Conservation (phyloP, 2,797 vertebrate species). For the Micropoecilia bifurca region DNA sequence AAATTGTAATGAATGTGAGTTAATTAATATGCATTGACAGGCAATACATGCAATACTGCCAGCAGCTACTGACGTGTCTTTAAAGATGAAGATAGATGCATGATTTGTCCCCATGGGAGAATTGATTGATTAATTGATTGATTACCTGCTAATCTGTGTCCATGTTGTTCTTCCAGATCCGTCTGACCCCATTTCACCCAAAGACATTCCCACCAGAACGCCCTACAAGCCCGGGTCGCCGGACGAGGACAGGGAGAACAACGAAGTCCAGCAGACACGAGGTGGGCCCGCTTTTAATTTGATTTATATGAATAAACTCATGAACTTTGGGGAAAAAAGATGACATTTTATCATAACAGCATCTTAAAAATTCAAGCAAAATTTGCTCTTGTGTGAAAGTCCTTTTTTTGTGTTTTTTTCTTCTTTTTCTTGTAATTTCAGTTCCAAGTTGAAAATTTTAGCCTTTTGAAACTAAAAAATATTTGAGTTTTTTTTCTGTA, state of each 20-base stretch:
- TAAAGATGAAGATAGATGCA: background rate
- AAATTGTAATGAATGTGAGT: background rate
- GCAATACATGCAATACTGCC: background rate
- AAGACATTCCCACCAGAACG: conserved; percentile 87
- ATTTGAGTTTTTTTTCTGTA: too few relatives aligned
- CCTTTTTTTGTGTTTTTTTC: too few relatives aligned
- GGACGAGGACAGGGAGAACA: conserved; percentile 82
- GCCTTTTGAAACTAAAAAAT: too few relatives aligned
- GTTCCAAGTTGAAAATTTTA: conserved; percentile 1
- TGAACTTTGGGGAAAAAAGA: too few relatives aligned
- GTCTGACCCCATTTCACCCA: conserved; percentile 85
- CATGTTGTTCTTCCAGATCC: conserved; percentile 82
- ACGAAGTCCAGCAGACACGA: conserved; percentile 75
- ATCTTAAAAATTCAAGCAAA: too few relatives aligned
- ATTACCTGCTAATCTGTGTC: background rate
- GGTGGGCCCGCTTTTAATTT: conserved; percentile 59
- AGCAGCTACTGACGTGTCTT: background rate
- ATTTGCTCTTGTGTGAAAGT: too few relatives aligned
- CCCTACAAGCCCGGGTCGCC: conserved; percentile 85
- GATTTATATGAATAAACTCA: too few relatives aligned
- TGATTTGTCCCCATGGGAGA: background rate
- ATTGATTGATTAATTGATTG: background rate
- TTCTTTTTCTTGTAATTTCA: conserved; percentile 33
- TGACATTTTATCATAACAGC: too few relatives aligned
- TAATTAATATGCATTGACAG: background rate